phyloP scores from a whole-genome alignment of 1,140 invertebrate genomes.

The Eurosta solidaginis region DNA sequence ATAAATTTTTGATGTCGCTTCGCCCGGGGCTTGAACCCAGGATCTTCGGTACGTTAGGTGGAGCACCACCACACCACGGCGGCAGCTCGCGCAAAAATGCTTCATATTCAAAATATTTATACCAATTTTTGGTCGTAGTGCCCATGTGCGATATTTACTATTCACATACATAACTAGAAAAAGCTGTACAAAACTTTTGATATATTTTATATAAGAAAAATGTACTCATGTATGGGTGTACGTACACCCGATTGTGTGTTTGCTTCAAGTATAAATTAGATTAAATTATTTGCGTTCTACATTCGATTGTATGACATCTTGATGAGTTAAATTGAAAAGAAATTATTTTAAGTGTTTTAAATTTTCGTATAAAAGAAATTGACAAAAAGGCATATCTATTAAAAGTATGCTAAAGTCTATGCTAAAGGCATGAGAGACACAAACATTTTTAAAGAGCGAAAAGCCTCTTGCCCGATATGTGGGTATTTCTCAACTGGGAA shows the following conservation, averaged over 20 bases:
- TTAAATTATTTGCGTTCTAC: constrained; percentile 26
- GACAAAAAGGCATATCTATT: not conserved
- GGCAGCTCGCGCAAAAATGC: too few relatives aligned
- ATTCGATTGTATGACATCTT: constrained; percentile 4
- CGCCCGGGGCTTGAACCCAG: too few relatives aligned
- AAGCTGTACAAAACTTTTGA: too few relatives aligned
- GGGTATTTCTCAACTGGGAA: too few relatives aligned
- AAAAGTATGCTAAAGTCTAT: not conserved
- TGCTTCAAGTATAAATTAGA: constrained; percentile 7
- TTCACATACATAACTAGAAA: not conserved
- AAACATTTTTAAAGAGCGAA: too few relatives aligned
- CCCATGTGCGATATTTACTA: too few relatives aligned
- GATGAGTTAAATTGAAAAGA: constrained; percentile 5
- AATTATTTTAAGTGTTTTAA: constrained; percentile 20
- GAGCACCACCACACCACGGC: too few relatives aligned
- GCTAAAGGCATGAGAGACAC: not conserved
- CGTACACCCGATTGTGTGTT: not conserved
- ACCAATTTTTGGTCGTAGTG: too few relatives aligned
- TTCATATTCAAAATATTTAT: too few relatives aligned
- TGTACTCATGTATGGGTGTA: not conserved
- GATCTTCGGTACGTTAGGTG: too few relatives aligned
- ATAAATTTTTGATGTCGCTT: too few relatives aligned
- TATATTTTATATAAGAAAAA: not conserved
- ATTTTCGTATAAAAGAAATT: not conserved
- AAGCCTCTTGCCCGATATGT: too few relatives aligned